Evolutionary conservation across 2,113 vertebrate genomes (phyloP), one percentile per base, ranked within the genome.

Genomic region (Catagonus wagneri): DNA sequence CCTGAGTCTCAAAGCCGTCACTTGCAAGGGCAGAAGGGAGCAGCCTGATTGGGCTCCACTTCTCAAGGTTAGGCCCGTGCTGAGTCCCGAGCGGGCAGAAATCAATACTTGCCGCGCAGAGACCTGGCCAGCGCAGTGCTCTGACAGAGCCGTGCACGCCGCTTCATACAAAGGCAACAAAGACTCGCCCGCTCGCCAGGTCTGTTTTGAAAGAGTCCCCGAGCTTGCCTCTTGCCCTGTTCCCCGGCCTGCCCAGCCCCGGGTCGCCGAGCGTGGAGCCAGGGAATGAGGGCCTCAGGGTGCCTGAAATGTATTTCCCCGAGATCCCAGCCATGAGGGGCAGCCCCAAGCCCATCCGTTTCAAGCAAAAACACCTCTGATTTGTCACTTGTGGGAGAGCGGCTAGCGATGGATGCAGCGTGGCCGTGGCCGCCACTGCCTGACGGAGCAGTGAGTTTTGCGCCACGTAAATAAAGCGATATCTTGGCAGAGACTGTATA

Each of bases 401-500:
- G 79, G 3, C 4, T 95, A 66, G 79, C 2, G 20, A n/a, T 39
- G 84, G 79, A 32, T 50, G 25, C 8, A 90, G 60, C 0, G 20
- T 2, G 20, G 20, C 7, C 54, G 7, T 25, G 22, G 54, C 11
- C 7, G 36, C 1, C 29, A 29, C 36, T 39, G 8, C 80, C 44
- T 9, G 71, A 79, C n/a, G 80, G 32, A 79, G 50, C 87, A 80
- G 25, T 11, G 54, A 83, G 56, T 61, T 90, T 96, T 94, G 66
- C 76, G 93, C 92, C 27, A 90, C 54, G 72, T 95, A 98, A 98
- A 98, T 96, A 97, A 91, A 74, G 52, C 83, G 22, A 27, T 89
- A 83, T 96, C 94, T 96, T 97, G 93, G 97, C 98, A 97, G 61
- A 95, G 94, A 95, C 90, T 97, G 98, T 98, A 98, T 90, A 98